phyloP scores from a whole-genome alignment of 1,140 invertebrate genomes.

The Meloidogyne exigua region DNA sequence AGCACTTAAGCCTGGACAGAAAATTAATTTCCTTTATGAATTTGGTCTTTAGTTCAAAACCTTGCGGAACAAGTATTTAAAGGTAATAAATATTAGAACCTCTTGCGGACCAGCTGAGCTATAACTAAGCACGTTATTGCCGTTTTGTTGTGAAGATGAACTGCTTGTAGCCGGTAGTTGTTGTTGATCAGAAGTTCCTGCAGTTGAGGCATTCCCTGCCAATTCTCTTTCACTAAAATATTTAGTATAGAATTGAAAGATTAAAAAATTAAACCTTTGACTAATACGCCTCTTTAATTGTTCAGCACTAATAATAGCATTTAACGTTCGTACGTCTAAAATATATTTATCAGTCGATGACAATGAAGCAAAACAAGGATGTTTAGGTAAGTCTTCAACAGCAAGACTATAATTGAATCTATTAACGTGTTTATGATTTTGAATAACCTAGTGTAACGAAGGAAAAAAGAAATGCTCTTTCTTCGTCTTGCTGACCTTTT shows the following conservation, averaged over 20 bases:
- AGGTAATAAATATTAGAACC: too few relatives aligned
- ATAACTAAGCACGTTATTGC: background rate
- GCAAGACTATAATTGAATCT: background rate
- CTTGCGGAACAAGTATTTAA: too few relatives aligned
- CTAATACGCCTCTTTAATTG: constrained; percentile 10
- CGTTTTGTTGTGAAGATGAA: background rate
- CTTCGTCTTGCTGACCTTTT: background rate
- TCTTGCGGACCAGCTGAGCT: background rate
- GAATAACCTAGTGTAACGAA: constrained; percentile 3
- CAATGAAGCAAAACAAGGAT: background rate
- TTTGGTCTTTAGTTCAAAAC: too few relatives aligned
- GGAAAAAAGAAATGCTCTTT: constrained; percentile 8
- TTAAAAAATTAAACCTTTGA: background rate
- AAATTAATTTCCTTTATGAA: too few relatives aligned
- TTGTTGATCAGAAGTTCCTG: background rate
- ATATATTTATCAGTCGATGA: background rate
- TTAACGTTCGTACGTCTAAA: constrained; percentile 7
- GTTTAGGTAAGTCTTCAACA: constrained; percentile 8
- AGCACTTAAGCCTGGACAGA: too few relatives aligned
- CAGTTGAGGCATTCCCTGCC: background rate
- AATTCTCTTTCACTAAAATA: background rate
- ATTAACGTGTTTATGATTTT: background rate
- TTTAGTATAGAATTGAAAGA: background rate
- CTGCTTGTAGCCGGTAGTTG: background rate
- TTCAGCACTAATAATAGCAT: background rate